Evolutionary conservation across 2,113 vertebrate species (phyloP).

Genomic region (Cariama cristata): DNA sequence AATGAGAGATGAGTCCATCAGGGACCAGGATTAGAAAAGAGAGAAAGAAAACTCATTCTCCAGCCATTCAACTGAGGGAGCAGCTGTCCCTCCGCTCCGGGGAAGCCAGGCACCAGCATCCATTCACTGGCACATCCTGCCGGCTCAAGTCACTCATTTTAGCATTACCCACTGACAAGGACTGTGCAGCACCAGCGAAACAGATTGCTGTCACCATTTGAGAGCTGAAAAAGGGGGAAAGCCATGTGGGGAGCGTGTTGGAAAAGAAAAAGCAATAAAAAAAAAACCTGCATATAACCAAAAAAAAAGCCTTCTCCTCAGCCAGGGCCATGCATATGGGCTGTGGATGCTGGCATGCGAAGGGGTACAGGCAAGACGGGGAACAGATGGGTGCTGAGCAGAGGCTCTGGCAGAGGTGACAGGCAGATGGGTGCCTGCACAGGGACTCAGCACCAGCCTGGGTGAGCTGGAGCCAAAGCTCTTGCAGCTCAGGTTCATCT

Average conservation of each 20-base stretch:
- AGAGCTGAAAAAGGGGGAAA: not conserved
- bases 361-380: not conserved
- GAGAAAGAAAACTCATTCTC: not conserved
- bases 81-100: not conserved
- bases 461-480: not conserved
- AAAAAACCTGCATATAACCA: not conserved
- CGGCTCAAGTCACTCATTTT: slow-evolving; percentile 10
- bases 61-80: not conserved
- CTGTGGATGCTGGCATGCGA: not conserved
- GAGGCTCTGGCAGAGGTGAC: not conserved
- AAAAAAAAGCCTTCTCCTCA: not conserved
- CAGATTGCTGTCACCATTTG: slow-evolving; percentile 39
- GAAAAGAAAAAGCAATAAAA: not conserved
- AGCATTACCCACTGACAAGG: not conserved
- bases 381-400: not conserved
- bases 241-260: not conserved
- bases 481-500: rapidly evolving
- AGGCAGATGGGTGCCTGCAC: not conserved
- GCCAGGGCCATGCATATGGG: not conserved
- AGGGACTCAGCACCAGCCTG: not conserved
- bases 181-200: not conserved
- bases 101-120: not conserved
- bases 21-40: not conserved
- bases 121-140: not conserved
- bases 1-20: not conserved